A percentile compares a stretch with the other conserved stretches of the same genome.
These are phyloP conservation scores for Micrasema minimum DNA, from an alignment of 1,140 invertebrate genomes.

Conservation along the genomic window DNA sequence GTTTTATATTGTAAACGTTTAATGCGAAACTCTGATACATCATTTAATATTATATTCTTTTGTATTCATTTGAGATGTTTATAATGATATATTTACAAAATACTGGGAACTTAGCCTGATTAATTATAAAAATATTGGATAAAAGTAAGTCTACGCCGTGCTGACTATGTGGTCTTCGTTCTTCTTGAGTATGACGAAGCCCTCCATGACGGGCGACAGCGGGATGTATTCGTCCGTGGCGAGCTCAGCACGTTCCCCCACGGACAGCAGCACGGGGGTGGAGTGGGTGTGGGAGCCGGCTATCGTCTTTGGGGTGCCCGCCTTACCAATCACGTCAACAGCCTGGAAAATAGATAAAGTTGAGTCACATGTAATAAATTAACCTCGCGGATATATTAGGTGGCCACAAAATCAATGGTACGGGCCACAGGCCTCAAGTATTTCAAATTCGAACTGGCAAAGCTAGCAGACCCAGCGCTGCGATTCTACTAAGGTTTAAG, in stretches of 20 bases:
- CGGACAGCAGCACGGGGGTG: constrained; percentile 95
- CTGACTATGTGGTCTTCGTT: constrained; percentile 70
- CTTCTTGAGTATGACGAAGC: constrained; percentile 98
- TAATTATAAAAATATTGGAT: constrained; percentile 33
- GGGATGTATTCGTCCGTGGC: constrained; percentile 98
- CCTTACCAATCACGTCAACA: constrained; percentile 99
- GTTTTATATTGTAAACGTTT: constrained; percentile 21
- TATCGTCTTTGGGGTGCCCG: constrained; percentile 99
- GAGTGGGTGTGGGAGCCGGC: constrained; percentile 99
- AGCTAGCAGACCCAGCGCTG: too few relatives aligned
- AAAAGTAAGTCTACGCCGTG: constrained; percentile 5
- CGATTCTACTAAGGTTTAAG: too few relatives aligned
- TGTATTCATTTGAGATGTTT: constrained; percentile 1
- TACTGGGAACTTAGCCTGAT: constrained; percentile 14
- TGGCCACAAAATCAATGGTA: background rate
- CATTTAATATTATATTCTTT: background rate
- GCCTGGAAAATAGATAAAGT: constrained; percentile 71
- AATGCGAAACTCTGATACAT: constrained; percentile 22
- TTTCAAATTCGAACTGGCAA: constrained; percentile 1
- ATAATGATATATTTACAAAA: constrained; percentile 9
- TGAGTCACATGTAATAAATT: background rate
- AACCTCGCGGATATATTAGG: background rate
- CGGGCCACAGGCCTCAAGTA: background rate
- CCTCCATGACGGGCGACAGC: constrained; percentile 97
- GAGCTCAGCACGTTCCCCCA: constrained; percentile 97